Conservation (phyloP, 2,888 invertebrate species). For the Troides helena region DNA sequence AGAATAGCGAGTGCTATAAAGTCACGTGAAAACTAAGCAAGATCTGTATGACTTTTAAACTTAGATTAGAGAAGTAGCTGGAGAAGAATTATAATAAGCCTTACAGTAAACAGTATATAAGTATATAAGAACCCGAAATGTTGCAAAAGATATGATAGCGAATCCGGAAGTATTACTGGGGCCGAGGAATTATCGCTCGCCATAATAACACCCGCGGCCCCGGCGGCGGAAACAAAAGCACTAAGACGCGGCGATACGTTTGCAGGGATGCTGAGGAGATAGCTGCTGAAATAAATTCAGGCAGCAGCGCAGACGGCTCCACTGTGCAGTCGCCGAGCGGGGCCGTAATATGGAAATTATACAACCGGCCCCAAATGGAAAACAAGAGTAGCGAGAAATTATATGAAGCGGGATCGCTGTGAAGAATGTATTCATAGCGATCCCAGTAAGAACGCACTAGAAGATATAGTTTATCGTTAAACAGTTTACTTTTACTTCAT, state of each 20-base stretch:
- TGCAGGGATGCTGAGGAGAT: constrained; percentile 9
- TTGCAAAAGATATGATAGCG: neutral
- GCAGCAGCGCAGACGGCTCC: constrained; percentile 1
- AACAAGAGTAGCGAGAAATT: constrained; percentile 19
- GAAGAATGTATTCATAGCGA: no score
- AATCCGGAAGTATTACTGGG: neutral
- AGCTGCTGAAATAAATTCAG: constrained; percentile 15
- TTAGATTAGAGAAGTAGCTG: no score
- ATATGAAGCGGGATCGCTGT: constrained; percentile 1
- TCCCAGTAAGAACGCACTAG: no score
- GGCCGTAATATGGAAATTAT: constrained; percentile 46
- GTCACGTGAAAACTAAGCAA: no score
- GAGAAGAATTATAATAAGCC: no score
- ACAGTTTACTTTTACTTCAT: no score
- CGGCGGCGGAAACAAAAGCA: constrained; percentile 4
- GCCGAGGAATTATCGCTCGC: neutral
- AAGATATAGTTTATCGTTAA: no score
- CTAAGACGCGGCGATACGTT: constrained; percentile 7
- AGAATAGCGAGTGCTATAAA: no score
- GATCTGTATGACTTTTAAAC: no score
- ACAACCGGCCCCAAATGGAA: constrained; percentile 33
- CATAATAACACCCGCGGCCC: neutral
- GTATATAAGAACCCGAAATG: no score
- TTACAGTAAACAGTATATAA: no score
- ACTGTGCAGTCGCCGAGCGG: constrained; percentile 17